Base-by-base conservation (phyloP, 2,797 vertebrate genomes). In the Pangasius macronema region DNA sequence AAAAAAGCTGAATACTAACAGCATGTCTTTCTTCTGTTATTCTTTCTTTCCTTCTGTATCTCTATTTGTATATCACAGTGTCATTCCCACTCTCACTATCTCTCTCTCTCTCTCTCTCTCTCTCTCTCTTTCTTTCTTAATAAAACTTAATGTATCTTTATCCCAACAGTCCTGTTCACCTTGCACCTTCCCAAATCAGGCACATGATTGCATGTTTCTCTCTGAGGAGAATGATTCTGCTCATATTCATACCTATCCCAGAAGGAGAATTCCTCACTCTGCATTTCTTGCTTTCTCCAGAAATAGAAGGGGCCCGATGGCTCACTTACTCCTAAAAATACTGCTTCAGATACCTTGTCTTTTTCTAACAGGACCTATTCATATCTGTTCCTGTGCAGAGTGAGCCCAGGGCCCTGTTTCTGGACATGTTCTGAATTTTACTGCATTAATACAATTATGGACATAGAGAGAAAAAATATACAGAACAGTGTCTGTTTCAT, bases 241-340 rank as follows among this genome's bases (percentile, higher is more conserved):
- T 76, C 79, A 22, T 83, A 55, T 72, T 86, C 85, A 36, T 88
- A 46, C 57, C 57, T 82, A 46, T 59, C 86, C 67, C 27, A 27
- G 57, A 11, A 53, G 42, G 10, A 61, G 39, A 84, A 89, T 90
- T 90, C 86, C 86, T 85, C 81, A 33, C 59, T 80, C 72, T 49
- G 87, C 68, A 85, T 88, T 89, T 90, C 79, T 75, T 85, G 70
- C 89, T 88, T 90, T 89, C 88, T 85, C 90, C 79, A 46, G 82
- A 87, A 89, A 91, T 89, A 91, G 89, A 89, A 63, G 82, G 46
- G 75, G 49, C 86, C 85, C 86, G 5, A 16, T 51, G 89, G 83
- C 87, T 91, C 89, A 76, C 84, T 80, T 87, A 87, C 87, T 86
- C 53, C 88, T 86, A 84, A 91, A 90, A 91, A 90, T 90, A 91